These are phyloP conservation scores for Megaustenia siamemsis DNA, from an alignment of 2,888 invertebrate genomes.

Conservation along the genomic window DNA sequence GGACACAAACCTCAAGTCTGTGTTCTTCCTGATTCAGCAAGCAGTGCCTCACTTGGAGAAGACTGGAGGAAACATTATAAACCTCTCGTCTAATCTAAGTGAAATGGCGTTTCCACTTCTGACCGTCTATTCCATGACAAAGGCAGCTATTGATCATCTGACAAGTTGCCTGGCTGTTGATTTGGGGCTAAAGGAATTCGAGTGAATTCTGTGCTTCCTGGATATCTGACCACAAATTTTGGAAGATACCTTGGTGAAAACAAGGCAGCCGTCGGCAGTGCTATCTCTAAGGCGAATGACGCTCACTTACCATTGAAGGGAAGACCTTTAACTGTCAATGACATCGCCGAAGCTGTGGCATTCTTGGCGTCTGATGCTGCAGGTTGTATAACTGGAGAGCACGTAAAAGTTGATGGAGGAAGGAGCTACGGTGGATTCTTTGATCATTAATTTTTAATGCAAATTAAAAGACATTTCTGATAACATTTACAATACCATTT, in stretches of 20 bases:
- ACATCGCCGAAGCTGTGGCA: conserved; percentile 19
- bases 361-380: conserved; percentile 29
- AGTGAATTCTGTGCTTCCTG: conserved; percentile 26
- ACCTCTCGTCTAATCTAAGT: conserved; percentile 6
- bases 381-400: conserved; percentile 26
- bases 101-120: not conserved
- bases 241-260: not conserved
- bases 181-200: conserved; percentile 20
- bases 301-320: not conserved
- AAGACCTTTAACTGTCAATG: not conserved
- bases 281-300: too few relatives aligned
- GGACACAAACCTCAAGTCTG: conserved; percentile 47
- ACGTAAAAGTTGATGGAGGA: conserved; percentile 15
- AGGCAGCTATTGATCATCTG: conserved; percentile 45
- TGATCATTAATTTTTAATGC: not conserved
- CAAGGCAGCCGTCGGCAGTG: not conserved
- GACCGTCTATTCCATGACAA: not conserved
- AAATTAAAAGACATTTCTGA: too few relatives aligned
- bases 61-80: conserved; percentile 42
- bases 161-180: conserved; percentile 36
- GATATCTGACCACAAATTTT: conserved; percentile 1
- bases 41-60: conserved; percentile 48
- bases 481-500: too few relatives aligned
- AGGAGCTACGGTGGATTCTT: not conserved
- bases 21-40: conserved; percentile 47